Evolutionary conservation across 2,797 vertebrate genomes (phyloP), one percentile per base, ranked within the genome.

Genomic region (Eurystomus glaucurus): DNA sequence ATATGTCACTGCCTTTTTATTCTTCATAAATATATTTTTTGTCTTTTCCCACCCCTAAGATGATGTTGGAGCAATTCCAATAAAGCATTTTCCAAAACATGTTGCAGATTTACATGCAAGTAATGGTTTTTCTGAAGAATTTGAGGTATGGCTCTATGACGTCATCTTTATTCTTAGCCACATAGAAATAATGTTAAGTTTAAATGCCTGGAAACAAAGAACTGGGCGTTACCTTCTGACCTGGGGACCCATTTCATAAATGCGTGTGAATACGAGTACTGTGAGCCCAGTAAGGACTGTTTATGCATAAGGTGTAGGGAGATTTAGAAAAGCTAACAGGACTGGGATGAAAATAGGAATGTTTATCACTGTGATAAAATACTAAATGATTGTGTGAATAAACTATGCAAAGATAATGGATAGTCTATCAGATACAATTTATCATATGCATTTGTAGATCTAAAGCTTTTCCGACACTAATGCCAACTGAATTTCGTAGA

Each of bases 11-110:
- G 77, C 22, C 71, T 93, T 71, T 80, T 83, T 89, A 70, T 94
- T 69, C 35, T 97, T 96, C 88, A 96, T 96, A 93, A 98, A 83
- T 74, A 51, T 95, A 43, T 93, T 90, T 92, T 94, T 94, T 94
- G 92, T 96, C 41, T 96, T 94, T 93, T 86, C 95, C 94, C 88
- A 97, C 86, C 62, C 91, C 80, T 95, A 97, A 98, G 98, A 98
- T 97, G 98, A 99, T 83, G 98, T 99, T 89, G 98, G 98, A 79
- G 94, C 98, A 88, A 98, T 99, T 95, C 98, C 99, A 85, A 98
- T 98, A 96, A 99, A 99, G 96, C 98, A 99, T 92, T 99, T 99
- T 96, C 98, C 99, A 92, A 98, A 99, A 96, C 99, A 99, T 64
- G 99, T 99, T 86, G 98, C 98, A 62, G 99, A 99, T 79, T 99